Base-by-base conservation (phyloP, 2,113 vertebrate genomes). In the Toxostoma redivivum region DNA sequence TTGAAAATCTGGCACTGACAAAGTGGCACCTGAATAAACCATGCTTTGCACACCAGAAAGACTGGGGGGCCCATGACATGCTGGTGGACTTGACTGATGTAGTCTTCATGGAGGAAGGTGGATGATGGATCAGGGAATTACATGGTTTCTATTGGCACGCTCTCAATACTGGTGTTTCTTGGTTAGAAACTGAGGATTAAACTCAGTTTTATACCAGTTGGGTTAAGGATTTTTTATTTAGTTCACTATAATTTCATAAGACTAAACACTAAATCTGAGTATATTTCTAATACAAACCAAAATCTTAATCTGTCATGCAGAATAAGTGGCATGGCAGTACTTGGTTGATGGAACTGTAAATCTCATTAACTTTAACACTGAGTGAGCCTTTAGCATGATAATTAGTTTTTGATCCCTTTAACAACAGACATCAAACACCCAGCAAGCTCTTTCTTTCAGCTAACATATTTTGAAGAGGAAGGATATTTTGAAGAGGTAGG, bases 351-450 rank as follows among this genome's bases (percentile, higher is more conserved):
- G 78, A 85, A 72, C n/a, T 90, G 57, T 72, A 82, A 60, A 82
- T 88, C 74, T 85, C 42, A 65, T 72, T 82, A 64, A 79, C 16
- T 80, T 87, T 42, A 85, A 69, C 51, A 79, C 61, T 53, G 42
- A 81, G 57, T 56, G 61, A 90, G 33, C 35, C 31, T 87, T 88
- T 92, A 84, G 62, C 45, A 82, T 4, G 21, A 80, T 79, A 82
- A 72, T 86, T 90, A 50, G 30, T 45, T 90, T 94, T 86, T 92
- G 62, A 73, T 67, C 35, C 30, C 35, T 90, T 83, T 90, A 83
- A 51, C 21, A 86, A 73, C 51, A 93, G 51, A 53, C 30, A 56
- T 88, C 33, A 88, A 64, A 71, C 19, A 88, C 15, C 8, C 35
- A 47, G 60, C 21, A 88, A 78, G 50, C 15, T 48, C 33, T 10